phyloP scores from a whole-genome alignment of 2,797 vertebrate genomes.

The Periophthalmus magnuspinnatus region DNA sequence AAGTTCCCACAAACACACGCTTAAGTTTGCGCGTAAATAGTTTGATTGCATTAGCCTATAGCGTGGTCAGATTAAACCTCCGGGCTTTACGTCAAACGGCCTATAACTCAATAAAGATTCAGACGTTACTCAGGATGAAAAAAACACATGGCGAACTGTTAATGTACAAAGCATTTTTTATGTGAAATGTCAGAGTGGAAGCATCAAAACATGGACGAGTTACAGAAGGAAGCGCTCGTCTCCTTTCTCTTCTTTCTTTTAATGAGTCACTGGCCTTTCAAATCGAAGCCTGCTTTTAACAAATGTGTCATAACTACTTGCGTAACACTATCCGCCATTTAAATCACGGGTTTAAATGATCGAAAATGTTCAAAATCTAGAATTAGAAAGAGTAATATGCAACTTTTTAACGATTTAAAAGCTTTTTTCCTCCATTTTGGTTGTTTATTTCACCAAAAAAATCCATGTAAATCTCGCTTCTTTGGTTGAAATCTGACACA shows the following conservation, averaged over 20 bases:
- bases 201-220: neutral
- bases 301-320: neutral
- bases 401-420: no score
- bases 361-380: no score
- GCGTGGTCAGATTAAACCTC: neutral
- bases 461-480: no score
- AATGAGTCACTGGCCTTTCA: neutral
- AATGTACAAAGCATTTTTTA: neutral
- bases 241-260: neutral
- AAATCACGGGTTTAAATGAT: no score
- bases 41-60: conserved; percentile 6
- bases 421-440: no score
- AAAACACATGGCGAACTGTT: conserved; percentile 1
- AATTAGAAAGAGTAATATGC: no score
- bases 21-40: neutral
- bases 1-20: neutral
- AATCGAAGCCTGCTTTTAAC: neutral
- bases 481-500: no score
- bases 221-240: neutral
- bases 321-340: no score
- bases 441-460: no score
- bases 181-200: neutral
- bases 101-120: neutral
- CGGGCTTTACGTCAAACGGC: neutral
- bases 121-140: neutral